A percentile compares a stretch with the other conserved stretches of the same genome.
Evolutionary conservation across 1,140 invertebrate genomes (phyloP).

Genomic region (Hylaeus volcanicus): DNA sequence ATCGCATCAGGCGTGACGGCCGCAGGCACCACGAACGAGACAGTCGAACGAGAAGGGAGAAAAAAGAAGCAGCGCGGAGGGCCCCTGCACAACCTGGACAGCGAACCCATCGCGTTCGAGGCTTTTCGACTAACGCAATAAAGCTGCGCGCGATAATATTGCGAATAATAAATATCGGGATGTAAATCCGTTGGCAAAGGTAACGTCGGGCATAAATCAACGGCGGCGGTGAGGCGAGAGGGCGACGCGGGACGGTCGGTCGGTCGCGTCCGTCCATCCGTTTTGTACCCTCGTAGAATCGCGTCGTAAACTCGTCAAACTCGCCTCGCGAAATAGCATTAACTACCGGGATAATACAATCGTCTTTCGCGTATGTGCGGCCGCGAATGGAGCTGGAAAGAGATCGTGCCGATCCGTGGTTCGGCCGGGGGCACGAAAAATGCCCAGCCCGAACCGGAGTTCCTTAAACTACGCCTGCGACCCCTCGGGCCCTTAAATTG

Average conservation of each 20-base stretch:
- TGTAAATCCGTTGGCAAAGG: conserved; percentile 81
- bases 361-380: conserved; percentile 65
- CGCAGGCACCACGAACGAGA: conserved; percentile 50
- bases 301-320: conserved; percentile 81
- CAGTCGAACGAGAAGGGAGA: conserved; percentile 11
- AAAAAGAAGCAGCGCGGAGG: conserved; percentile 19
- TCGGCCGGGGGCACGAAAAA: conserved; percentile 30
- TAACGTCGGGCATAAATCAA: conserved; percentile 80
- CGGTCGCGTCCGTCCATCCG: conserved; percentile 52
- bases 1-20: conserved; percentile 44
- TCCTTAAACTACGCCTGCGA: no score
- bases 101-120: conserved; percentile 43
- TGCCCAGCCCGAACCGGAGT: background rate
- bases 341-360: conserved; percentile 80
- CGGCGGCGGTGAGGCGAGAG: conserved; percentile 52
- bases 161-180: conserved; percentile 80
- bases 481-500: no score
- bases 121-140: conserved; percentile 77
- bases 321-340: conserved; percentile 79
- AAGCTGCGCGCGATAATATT: conserved; percentile 79
- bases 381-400: conserved; percentile 38
- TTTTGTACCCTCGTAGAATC: conserved; percentile 75
- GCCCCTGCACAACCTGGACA: conserved; percentile 12
- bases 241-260: conserved; percentile 12
- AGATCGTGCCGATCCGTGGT: conserved; percentile 27